These are phyloP conservation scores for Sebastes iracundus DNA, from an alignment of 2,797 vertebrate species.

Conservation along the genomic window DNA sequence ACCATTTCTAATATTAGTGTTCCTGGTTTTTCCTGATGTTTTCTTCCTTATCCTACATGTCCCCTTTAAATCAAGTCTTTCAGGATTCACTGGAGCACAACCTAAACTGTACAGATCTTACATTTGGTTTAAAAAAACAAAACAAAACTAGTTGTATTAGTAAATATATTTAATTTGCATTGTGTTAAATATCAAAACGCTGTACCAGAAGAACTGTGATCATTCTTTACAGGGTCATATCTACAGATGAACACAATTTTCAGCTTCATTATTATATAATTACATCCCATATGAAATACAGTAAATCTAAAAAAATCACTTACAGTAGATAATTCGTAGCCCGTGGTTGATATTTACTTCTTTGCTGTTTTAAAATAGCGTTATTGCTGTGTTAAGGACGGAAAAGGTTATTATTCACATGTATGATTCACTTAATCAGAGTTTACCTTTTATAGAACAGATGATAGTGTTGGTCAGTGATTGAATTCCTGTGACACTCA, in stretches of 20 bases:
- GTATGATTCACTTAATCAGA: not conserved
- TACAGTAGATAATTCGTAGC: too few relatives aligned
- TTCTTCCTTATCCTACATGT: too few relatives aligned
- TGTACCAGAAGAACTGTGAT: not conserved
- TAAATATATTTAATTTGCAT: not conserved
- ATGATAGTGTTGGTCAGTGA: not conserved
- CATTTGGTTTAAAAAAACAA: not conserved
- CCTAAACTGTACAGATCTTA: not conserved
- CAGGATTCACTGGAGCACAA: not conserved
- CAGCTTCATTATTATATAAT: not conserved
- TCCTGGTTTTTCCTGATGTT: too few relatives aligned
- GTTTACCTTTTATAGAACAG: not conserved
- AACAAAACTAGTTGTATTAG: not conserved
- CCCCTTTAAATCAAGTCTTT: not conserved
- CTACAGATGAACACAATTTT: not conserved
- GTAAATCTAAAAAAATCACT: not conserved
- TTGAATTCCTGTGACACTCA: not conserved
- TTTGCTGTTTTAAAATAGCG: not conserved
- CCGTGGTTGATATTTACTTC: too few relatives aligned
- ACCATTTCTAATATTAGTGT: too few relatives aligned
- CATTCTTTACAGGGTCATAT: not conserved
- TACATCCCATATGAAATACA: not conserved
- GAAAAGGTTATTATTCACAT: not conserved
- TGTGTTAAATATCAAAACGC: not conserved
- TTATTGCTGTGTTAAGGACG: not conserved